Evolutionary conservation across 2,888 invertebrate genomes (phyloP).

Genomic region (Eledone cirrhosa): DNA sequence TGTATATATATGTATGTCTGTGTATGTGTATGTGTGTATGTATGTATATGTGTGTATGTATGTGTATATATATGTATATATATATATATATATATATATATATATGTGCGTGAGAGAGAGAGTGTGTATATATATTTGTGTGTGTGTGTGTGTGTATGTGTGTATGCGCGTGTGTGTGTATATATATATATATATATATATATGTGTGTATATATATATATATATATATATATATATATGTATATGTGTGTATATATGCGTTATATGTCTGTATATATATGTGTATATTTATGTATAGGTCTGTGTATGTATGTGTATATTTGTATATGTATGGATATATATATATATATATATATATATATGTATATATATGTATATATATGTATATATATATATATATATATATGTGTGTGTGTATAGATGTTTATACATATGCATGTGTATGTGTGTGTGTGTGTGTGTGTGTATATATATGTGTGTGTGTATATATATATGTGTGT

Average conservation of each 20-base stretch:
- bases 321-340: background rate
- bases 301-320: background rate
- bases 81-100: no score
- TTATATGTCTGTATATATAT: no score
- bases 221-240: background rate
- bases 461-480: background rate
- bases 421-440: background rate
- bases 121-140: no score
- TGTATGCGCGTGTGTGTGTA: background rate
- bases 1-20: no score
- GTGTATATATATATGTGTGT: background rate
- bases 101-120: no score
- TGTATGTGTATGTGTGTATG: no score
- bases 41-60: no score
- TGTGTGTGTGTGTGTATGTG: background rate
- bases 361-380: background rate
- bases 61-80: no score
- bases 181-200: background rate
- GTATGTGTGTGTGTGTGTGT: background rate
- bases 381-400: background rate
- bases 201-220: background rate
- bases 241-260: no score
- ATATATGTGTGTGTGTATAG: background rate
- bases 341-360: background rate
- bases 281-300: background rate